Conservation (phyloP, 2,113 vertebrate genomes). For the Fregetta grallaria region DNA sequence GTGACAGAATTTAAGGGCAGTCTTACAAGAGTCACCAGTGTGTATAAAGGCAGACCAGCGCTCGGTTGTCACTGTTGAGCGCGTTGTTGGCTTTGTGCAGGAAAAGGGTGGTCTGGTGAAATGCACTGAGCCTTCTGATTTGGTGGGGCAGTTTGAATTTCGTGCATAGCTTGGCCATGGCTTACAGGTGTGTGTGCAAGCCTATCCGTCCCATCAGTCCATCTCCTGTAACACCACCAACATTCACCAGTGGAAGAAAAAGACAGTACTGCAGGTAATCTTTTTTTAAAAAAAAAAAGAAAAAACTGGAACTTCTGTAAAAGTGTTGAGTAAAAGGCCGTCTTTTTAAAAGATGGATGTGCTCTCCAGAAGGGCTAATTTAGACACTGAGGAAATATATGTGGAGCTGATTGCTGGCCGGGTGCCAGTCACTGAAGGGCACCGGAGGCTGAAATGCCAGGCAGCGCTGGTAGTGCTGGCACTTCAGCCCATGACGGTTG, state of each 20-base stretch:
- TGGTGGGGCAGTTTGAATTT: background rate
- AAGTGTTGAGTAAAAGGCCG: background rate
- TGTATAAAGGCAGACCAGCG: background rate
- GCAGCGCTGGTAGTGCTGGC: constrained; percentile 32
- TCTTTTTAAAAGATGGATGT: constrained; percentile 23
- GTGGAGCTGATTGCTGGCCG: background rate
- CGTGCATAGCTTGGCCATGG: background rate
- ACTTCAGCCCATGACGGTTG: constrained; percentile 22
- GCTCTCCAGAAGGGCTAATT: constrained; percentile 37
- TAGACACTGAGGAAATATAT: constrained; percentile 35
- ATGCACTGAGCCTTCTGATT: background rate
- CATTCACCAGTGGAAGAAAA: background rate
- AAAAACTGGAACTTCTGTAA: background rate
- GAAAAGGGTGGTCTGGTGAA: background rate
- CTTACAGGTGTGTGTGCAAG: background rate
- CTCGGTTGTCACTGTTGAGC: background rate
- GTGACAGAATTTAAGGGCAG: background rate
- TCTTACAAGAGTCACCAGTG: background rate
- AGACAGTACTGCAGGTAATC: background rate
- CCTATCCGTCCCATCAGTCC: background rate
- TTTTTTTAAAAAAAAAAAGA: background rate
- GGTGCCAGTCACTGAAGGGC: constrained; percentile 52
- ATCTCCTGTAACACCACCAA: background rate
- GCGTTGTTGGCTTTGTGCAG: background rate
- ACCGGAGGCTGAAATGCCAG: constrained; percentile 49